Conservation (phyloP, 2,797 vertebrate genomes). For the Heteromormyrus szaboi region DNA sequence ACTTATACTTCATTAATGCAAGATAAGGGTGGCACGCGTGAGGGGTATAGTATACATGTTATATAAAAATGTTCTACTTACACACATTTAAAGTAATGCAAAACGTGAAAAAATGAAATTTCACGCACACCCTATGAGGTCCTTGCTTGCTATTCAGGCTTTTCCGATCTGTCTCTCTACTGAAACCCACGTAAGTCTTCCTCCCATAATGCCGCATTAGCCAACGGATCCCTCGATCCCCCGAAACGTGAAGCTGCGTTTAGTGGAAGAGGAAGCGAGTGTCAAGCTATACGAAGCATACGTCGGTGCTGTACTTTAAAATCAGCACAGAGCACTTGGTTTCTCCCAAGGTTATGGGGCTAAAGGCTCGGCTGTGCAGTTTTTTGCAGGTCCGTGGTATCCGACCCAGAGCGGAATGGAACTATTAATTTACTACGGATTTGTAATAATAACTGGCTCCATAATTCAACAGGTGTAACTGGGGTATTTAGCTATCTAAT, state of each 20-base stretch:
- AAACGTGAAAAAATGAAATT: not conserved
- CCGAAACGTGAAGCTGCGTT: not conserved
- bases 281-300: not conserved
- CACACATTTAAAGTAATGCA: not conserved
- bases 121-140: not conserved
- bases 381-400: not conserved
- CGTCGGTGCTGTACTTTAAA: not conserved
- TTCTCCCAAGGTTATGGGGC: not conserved
- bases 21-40: not conserved
- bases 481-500: not conserved
- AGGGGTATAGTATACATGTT: not conserved
- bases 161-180: not conserved
- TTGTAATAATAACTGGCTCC: not conserved
- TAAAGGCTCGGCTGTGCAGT: not conserved
- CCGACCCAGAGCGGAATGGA: not conserved
- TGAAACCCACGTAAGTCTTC: not conserved
- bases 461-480: not conserved
- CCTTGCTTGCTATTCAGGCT: not conserved
- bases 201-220: not conserved
- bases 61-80: not conserved
- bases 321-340: not conserved
- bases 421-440: not conserved
- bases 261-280: not conserved
- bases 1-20: not conserved
- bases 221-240: not conserved